These are phyloP conservation scores for Plagodis dolabraria DNA, from an alignment of 2,888 invertebrate genomes.

Conservation along the genomic window DNA sequence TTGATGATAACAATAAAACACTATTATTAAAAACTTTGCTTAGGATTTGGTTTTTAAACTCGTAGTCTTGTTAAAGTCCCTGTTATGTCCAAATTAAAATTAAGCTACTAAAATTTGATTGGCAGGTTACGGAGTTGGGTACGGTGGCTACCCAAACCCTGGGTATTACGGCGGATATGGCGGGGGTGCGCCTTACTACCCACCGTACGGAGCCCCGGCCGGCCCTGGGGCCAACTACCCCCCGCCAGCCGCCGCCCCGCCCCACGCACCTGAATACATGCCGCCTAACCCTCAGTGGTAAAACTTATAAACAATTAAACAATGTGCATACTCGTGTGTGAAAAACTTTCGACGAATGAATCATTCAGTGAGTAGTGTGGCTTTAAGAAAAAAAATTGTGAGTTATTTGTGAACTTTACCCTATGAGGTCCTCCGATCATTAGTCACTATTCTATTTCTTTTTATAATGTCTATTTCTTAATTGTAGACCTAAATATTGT, in stretches of 20 bases:
- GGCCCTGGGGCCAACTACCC: slow-evolving; percentile 49
- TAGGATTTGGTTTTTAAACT: too few relatives aligned
- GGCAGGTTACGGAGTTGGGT: slow-evolving; percentile 75
- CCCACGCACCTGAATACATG: slow-evolving; percentile 63
- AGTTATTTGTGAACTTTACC: slow-evolving; percentile 37
- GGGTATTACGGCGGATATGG: slow-evolving; percentile 85
- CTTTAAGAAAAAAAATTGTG: slow-evolving; percentile 44
- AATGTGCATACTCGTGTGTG: slow-evolving; percentile 22
- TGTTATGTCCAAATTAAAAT: too few relatives aligned
- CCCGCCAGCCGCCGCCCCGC: slow-evolving; percentile 46
- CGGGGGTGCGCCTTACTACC: slow-evolving; percentile 75
- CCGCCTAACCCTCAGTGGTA: slow-evolving; percentile 79
- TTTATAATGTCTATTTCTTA: slow-evolving; percentile 32
- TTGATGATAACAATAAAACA: too few relatives aligned
- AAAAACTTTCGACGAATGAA: slow-evolving; percentile 24
- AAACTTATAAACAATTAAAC: slow-evolving; percentile 20
- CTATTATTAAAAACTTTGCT: too few relatives aligned
- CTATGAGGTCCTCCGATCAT: slow-evolving; percentile 32
- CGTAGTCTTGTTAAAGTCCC: too few relatives aligned
- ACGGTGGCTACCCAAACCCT: slow-evolving; percentile 73
- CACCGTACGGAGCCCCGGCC: slow-evolving; percentile 67
- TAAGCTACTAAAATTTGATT: background rate
- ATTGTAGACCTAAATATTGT: slow-evolving; percentile 32
- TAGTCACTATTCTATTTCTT: slow-evolving; percentile 43
- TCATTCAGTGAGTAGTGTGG: slow-evolving; percentile 46